Base-by-base conservation (phyloP, 1,140 invertebrate genomes). In the Leptoteleia sp. region DNA sequence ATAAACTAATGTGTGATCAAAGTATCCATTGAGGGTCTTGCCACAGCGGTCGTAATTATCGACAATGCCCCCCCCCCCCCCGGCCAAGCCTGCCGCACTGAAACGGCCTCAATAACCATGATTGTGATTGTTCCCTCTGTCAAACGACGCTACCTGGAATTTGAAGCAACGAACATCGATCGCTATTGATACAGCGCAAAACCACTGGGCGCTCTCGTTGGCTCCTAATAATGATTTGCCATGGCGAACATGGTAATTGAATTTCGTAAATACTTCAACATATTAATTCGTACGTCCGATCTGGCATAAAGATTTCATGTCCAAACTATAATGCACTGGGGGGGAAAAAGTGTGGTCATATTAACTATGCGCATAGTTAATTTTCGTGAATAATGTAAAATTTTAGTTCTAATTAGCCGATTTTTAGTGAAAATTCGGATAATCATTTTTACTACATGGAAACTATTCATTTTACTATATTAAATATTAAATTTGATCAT, bases 91-190 rank as follows among this genome's bases (percentile, higher is more conserved):
- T n/a, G n/a, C n/a, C n/a, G 17, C 38, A 19, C 17, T 43, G 38
- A 67, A 54, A 54, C 62, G 11, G 48, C 48, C 62, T 54, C 31
- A 16, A 27, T 9, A n/a, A 4, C 15, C 38, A 45, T 45, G 48
- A 67, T 67, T 67, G 62, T 45, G 62, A 67, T 67, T 54, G 48
- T 65, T 52, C 48, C 61, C 52, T 42, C 61, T 54, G 47, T 65
- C 48, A 52, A 33, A 29, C 45, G 43, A 37, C 16, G 31, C 31
- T 47, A 17, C 25, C 8, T 29, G 22, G 42, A 48, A 50, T 48
- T 64, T 35, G 7, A 22, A 43, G 16, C 57, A 47, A 15, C 27
- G 33, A 40, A 22, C 31, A 64, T 64, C 59, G 59, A 64, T 64
- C 59, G 59, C 43, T 7, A 50, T 38, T 50, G 59, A 48, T 52